phyloP scores from a whole-genome alignment of 1,140 invertebrate genomes.

The Brachionus angularis region DNA sequence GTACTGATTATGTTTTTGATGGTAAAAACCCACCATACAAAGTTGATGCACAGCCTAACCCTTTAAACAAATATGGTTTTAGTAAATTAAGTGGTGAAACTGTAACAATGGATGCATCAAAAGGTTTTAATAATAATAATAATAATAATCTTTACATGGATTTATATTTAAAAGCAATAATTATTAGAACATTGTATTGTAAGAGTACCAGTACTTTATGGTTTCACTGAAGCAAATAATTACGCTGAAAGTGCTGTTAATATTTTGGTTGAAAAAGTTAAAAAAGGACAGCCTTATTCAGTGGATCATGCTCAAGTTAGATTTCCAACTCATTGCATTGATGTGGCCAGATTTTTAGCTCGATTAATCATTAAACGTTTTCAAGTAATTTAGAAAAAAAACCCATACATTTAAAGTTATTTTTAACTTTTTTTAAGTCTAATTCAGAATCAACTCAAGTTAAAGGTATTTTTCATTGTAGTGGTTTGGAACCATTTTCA shows the following conservation, averaged over 20 bases:
- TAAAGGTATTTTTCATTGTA: slow-evolving; percentile 61
- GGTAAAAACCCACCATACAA: slow-evolving; percentile 61
- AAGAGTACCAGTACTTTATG: slow-evolving; percentile 62
- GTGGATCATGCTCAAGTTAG: slow-evolving; percentile 50
- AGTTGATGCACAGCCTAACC: slow-evolving; percentile 56
- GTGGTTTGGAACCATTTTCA: slow-evolving; percentile 61
- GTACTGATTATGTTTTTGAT: slow-evolving; percentile 65
- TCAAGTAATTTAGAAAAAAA: slow-evolving; percentile 1
- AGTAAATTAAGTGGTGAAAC: slow-evolving; percentile 62
- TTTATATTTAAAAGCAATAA: background rate
- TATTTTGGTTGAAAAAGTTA: slow-evolving; percentile 54
- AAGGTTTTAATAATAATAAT: slow-evolving; percentile 8
- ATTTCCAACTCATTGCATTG: slow-evolving; percentile 59
- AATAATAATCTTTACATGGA: too few species aligned
- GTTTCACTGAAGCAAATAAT: slow-evolving; percentile 50
- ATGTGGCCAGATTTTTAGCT: slow-evolving; percentile 56
- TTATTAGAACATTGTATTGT: slow-evolving; percentile 53
- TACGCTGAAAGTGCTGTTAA: slow-evolving; percentile 62
- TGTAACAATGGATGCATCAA: slow-evolving; percentile 47
- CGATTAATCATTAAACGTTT: slow-evolving; percentile 18
- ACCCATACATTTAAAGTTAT: background rate
- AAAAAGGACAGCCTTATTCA: background rate
- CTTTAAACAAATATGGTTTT: slow-evolving; percentile 62
- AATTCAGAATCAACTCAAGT: background rate
- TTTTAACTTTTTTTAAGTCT: slow-evolving; percentile 3